A percentile compares a stretch with the other conserved stretches of the same genome.
These are phyloP conservation scores for Phaenicophaeus curvirostris DNA, from an alignment of 2,797 vertebrate species.

Conservation along the genomic window DNA sequence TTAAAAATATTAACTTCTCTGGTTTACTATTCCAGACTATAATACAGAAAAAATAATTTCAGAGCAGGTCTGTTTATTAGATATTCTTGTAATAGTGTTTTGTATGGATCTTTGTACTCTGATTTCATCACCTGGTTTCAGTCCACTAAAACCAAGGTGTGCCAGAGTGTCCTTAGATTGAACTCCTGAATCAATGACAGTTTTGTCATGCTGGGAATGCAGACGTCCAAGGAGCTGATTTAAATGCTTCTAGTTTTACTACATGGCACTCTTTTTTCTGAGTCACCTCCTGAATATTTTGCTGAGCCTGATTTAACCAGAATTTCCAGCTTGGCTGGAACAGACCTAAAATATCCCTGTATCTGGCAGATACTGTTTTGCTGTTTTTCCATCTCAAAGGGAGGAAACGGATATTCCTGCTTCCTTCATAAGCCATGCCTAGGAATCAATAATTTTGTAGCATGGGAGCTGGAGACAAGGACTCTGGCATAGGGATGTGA, in stretches of 20 bases:
- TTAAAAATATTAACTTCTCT: not conserved
- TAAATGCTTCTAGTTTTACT: constrained; percentile 12
- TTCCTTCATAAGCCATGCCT: not conserved
- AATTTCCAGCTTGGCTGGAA: constrained; percentile 23
- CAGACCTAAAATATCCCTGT: not conserved
- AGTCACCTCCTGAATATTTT: constrained; percentile 8
- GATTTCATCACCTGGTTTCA: constrained; percentile 26
- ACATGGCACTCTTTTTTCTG: not conserved
- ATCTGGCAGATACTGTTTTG: not conserved
- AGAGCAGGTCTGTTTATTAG: not conserved
- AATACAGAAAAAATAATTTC: not conserved
- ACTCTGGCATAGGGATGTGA: not conserved
- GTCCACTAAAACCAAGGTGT: not conserved
- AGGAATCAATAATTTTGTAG: not conserved
- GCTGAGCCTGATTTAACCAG: not conserved
- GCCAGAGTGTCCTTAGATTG: constrained; percentile 12
- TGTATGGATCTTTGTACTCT: not conserved
- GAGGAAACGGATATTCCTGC: not conserved
- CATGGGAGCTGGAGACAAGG: not conserved
- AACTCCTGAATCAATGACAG: constrained; percentile 42
- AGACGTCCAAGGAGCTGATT: constrained; percentile 9
- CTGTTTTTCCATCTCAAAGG: not conserved
- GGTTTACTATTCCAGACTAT: not conserved
- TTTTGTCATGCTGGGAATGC: not conserved
- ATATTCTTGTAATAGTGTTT: not conserved